phyloP scores from a whole-genome alignment of 2,888 invertebrate genomes.

The Drosophila ezoana region DNA sequence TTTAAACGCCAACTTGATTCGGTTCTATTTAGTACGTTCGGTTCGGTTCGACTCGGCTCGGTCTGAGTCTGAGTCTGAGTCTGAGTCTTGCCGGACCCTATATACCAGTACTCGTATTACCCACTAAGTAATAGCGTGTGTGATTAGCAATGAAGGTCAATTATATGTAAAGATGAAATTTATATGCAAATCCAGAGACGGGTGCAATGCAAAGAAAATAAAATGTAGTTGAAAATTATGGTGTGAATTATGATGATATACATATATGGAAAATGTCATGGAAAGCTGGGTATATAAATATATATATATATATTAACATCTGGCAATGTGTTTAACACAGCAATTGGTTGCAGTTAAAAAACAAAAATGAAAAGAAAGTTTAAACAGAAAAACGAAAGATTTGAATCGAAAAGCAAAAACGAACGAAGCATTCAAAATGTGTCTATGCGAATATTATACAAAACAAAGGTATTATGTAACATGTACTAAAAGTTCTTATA shows the following conservation, averaged over 20 bases:
- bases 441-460: conserved; percentile 66
- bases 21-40: conserved; percentile 19
- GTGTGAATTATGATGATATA: conserved; percentile 19
- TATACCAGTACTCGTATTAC: conserved; percentile 40
- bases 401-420: conserved; percentile 64
- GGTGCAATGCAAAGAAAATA: conserved; percentile 10
- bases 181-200: conserved; percentile 57
- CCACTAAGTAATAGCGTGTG: conserved; percentile 70
- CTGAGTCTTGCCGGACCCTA: no score
- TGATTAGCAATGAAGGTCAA: conserved; percentile 82
- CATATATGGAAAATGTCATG: conserved; percentile 13
- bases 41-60: no score
- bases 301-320: conserved; percentile 26
- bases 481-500: conserved; percentile 48
- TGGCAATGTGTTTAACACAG: conserved; percentile 56
- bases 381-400: conserved; percentile 6
- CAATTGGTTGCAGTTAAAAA: conserved; percentile 49
- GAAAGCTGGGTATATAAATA: conserved; percentile 25
- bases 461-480: conserved; percentile 42
- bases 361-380: background rate
- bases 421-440: conserved; percentile 77
- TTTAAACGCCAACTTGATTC: conserved; percentile 48
- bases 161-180: conserved; percentile 74
- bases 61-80: no score
- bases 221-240: conserved; percentile 11